Percentiles rank a stretch among this genome's conserved stretches.
Conservation (phyloP, 2,888 invertebrate genomes). For the Cantharis nigra region DNA sequence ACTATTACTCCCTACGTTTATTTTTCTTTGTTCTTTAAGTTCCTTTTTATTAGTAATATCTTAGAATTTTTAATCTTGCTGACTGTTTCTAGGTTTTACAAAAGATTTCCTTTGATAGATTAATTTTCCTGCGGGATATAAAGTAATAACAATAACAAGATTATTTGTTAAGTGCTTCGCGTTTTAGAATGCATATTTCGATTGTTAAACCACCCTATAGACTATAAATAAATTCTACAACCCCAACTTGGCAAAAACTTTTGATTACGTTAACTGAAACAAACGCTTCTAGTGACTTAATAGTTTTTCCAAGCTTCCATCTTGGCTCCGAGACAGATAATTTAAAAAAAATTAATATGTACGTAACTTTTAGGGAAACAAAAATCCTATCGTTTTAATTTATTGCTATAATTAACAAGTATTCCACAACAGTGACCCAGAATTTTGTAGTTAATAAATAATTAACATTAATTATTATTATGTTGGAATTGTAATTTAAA, state of each 20-base stretch:
- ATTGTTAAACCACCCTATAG: constrained; percentile 35
- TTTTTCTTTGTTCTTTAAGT: background rate
- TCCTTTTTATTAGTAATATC: no score
- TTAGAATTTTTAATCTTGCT: background rate
- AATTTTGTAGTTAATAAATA: background rate
- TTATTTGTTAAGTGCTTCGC: constrained; percentile 23
- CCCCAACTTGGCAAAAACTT: constrained; percentile 42
- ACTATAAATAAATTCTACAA: constrained; percentile 39
- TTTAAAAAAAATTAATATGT: constrained; percentile 5
- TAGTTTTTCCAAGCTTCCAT: constrained; percentile 35
- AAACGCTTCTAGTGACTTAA: constrained; percentile 40
- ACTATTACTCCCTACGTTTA: background rate
- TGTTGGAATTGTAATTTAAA: background rate
- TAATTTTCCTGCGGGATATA: constrained; percentile 8
- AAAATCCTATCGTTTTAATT: no score
- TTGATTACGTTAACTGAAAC: constrained; percentile 48
- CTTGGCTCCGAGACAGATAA: constrained; percentile 1
- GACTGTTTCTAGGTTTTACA: background rate
- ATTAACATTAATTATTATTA: background rate
- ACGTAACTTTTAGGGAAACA: background rate
- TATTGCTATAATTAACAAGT: background rate
- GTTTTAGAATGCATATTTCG: constrained; percentile 39
- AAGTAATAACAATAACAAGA: constrained; percentile 20
- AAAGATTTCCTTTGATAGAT: background rate
- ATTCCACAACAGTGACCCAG: background rate